phyloP scores from a whole-genome alignment of 2,797 vertebrate species.

The Helarctos malayanus region DNA sequence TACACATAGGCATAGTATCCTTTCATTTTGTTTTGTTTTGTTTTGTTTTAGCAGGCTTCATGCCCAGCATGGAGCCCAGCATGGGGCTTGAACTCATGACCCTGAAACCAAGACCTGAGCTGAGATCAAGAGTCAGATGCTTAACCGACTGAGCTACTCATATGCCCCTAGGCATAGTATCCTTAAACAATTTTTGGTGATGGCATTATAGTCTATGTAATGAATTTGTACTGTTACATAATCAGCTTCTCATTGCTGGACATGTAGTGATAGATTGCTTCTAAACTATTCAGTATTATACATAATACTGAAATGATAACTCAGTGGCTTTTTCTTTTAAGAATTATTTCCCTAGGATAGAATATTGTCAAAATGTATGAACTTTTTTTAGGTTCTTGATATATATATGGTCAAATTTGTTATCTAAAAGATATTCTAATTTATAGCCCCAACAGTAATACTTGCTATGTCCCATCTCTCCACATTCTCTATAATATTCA shows the following conservation, averaged over 20 bases:
- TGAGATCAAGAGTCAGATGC: background rate
- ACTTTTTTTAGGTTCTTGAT: background rate
- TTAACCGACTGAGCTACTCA: background rate
- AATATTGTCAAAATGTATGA: background rate
- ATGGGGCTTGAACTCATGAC: background rate
- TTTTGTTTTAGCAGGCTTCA: background rate
- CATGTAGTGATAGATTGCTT: background rate
- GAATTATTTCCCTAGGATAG: background rate
- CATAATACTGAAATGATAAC: background rate
- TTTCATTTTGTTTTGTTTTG: background rate
- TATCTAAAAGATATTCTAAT: conserved; percentile 17
- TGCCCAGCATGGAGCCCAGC: background rate
- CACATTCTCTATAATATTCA: background rate
- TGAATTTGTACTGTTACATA: background rate
- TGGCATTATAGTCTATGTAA: background rate
- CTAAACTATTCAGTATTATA: background rate
- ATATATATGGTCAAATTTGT: background rate
- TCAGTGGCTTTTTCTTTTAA: background rate
- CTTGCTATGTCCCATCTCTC: background rate
- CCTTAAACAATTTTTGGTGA: background rate
- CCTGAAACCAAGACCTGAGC: background rate
- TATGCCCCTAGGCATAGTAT: background rate
- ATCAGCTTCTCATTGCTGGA: background rate
- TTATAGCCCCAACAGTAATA: background rate
- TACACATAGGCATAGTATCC: background rate